These are phyloP conservation scores for Scaptomyza tumidula DNA, from an alignment of 2,888 invertebrate genomes.

Conservation along the genomic window DNA sequence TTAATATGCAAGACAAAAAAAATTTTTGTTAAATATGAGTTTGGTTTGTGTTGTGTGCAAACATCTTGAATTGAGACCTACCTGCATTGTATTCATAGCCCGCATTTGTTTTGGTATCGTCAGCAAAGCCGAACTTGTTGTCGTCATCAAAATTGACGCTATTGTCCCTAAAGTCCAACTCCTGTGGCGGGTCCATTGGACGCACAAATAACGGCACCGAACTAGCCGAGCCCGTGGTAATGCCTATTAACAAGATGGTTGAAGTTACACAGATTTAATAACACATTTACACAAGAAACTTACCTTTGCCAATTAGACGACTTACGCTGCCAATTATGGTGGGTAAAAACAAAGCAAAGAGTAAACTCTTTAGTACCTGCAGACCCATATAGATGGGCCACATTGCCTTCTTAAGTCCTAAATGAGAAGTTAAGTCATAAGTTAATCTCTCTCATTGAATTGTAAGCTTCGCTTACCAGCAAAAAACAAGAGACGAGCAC, in stretches of 20 bases:
- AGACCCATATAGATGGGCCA: conserved; percentile 92
- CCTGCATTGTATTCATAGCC: conserved; percentile 82
- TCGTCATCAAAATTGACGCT: conserved; percentile 86
- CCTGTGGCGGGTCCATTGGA: conserved; percentile 86
- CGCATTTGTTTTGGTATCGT: conserved; percentile 58
- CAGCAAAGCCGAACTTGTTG: conserved; percentile 64
- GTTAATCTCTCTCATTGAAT: neutral
- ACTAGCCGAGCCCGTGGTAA: conserved; percentile 82
- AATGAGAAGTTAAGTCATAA: conserved; percentile 85
- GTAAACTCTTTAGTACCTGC: conserved; percentile 92
- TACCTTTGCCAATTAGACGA: conserved; percentile 93
- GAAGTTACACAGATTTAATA: neutral
- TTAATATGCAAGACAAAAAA: too few species aligned
- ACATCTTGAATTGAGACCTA: conserved; percentile 37
- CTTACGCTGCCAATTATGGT: conserved; percentile 93
- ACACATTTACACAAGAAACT: conserved; percentile 31
- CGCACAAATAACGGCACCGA: conserved; percentile 83
- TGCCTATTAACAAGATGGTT: conserved; percentile 70
- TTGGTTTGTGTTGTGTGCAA: neutral
- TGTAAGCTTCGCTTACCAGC: conserved; percentile 85
- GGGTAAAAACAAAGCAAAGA: conserved; percentile 93
- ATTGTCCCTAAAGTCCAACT: conserved; percentile 91
- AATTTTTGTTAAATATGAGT: too few species aligned
- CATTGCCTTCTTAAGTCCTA: conserved; percentile 92
- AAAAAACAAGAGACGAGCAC: conserved; percentile 88